Evolutionary conservation across 1,140 invertebrate genomes (phyloP), one percentile per base, ranked within the genome.

Genomic region (Periplaneta americana): DNA sequence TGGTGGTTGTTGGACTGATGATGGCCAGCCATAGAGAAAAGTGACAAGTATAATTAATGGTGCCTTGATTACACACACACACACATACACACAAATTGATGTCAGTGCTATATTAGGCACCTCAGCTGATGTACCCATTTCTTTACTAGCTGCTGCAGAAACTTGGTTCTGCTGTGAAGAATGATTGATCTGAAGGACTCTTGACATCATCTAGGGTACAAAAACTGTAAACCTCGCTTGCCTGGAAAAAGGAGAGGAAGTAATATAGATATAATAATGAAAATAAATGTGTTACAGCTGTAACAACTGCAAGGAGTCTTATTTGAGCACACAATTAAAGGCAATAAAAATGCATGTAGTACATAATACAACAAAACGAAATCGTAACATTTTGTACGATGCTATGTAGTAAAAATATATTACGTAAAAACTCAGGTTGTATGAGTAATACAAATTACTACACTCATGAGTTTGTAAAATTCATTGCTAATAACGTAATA

Each of bases 11-110:
- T 28, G 48, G 48, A n/a, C 48, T 66, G 48, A n/a, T 36, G 76
- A 78, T 36, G 76, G 76, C 22, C 76, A 36, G 34, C 34, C 76
- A 31, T n/a, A 34, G 76, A 13, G 34, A 75, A 79, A 66, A 81
- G 76, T 83, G 82, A 83, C 82, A 83, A 81, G 82, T 48, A 74
- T 83, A 83, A 83, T 83, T 83, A 83, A 83, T 83, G 82, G 79
- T 83, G 39, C 75, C 82, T 83, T 83, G 82, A 83, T 83, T 83
- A 79, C 74, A 75, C 76, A 36, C 76, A 77, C 36, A 37, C 36
- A 37, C 36, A 48, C 39, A 48, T 22, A 48, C 35, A 48, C 39
- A 80, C 74, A 75, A 80, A 80, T 80, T 80, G 80, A 80, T 80
- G 80, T 80, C 80, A 80, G 80, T 80, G 36, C 66, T 80, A 80